These are phyloP conservation scores for Corvus moneduloides DNA, from an alignment of 2,113 vertebrate species.

Conservation along the genomic window DNA sequence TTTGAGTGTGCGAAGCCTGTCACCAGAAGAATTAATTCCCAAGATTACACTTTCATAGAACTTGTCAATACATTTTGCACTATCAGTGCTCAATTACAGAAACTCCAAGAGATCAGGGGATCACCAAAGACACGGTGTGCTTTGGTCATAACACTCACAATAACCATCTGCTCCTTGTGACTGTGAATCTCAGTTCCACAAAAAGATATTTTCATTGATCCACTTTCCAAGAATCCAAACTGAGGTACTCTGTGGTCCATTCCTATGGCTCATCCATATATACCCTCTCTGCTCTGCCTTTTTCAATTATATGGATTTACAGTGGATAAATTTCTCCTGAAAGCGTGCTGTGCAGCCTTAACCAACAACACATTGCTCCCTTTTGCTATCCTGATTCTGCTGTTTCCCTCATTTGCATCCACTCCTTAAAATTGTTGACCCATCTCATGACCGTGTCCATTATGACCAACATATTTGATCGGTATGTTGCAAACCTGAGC, in stretches of 20 bases:
- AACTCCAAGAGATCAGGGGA: not conserved
- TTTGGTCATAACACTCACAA: not conserved
- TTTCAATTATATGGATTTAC: not conserved
- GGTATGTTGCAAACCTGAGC: not conserved
- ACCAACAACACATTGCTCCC: not conserved
- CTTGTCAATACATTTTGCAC: not conserved
- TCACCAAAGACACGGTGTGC: not conserved
- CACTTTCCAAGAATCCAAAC: not conserved
- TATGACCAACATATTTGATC: conserved; percentile 10
- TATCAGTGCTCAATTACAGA: not conserved
- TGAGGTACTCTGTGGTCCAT: not conserved
- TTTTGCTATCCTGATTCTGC: not conserved
- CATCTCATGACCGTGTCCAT: not conserved
- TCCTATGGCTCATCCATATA: not conserved
- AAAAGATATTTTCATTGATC: not conserved
- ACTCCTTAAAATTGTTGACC: not conserved
- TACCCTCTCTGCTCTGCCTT: not conserved
- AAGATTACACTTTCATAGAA: not conserved
- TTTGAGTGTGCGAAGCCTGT: not conserved
- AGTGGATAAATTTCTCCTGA: not conserved
- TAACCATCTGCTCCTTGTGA: not conserved
- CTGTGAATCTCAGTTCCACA: not conserved
- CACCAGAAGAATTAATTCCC: not conserved
- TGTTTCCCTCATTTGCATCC: not conserved
- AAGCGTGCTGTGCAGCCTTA: not conserved